Evolutionary conservation across 2,888 invertebrate genomes (phyloP), one percentile per base, ranked within the genome.

Genomic region (Arctia plantaginis): DNA sequence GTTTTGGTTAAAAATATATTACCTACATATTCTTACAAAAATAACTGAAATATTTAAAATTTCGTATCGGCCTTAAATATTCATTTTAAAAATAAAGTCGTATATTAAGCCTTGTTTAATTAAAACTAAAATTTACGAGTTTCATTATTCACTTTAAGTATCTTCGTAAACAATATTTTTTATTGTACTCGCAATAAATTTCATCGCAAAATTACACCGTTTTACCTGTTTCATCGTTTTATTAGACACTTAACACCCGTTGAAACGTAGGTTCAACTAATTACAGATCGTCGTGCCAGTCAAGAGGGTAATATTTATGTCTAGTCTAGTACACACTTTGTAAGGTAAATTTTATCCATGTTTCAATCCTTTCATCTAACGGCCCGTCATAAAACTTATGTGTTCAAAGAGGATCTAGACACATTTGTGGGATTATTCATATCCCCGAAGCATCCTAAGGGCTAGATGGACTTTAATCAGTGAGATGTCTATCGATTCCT

Each of bases 111-210:
- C 67, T 69, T 59, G 18, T 76, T 76, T 82, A 80, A 83, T 84
- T 83, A 83, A 82, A 84, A 75, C 68, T 66, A 59, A 35, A 84
- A 84, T 83, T 83, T 76, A 83, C 76, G 76, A 51, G 68, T 73
- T 71, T 55, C 78, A 82, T 82, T 82, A 80, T 78, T 84, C 74
- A 82, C 69, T 72, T 75, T 78, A 84, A 82, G 80, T 82, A 73
- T 74, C 69, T 82, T 72, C 47, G 51, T 55, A 70, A 78, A 82
- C 74, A 78, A 78, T 77, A 73, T 71, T 78, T 84, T 81, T 83
- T 77, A 76, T 68, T 59, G 69, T 75, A 68, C 72, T 70, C 55
- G 30, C 75, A 77, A 80, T 82, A 78, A 82, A 80, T 80, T 74
- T 71, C 71, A 65, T 47, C 15, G 55, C 66, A 35, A 65, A 73